Conservation (phyloP, 2,113 vertebrate species). For the Ursus arctos region DNA sequence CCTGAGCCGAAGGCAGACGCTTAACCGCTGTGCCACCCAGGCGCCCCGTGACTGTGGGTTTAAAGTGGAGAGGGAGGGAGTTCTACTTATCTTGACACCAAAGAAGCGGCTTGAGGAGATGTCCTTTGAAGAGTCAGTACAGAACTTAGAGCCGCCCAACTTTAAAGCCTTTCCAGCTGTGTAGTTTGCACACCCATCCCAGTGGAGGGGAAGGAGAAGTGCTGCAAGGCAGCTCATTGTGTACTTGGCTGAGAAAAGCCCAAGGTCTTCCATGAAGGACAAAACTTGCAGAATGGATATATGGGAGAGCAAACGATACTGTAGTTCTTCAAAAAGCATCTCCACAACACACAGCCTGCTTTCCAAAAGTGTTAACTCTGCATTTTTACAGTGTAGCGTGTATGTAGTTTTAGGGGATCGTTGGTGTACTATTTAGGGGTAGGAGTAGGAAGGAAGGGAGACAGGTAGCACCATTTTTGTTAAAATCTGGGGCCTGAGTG, state of each 20-base stretch:
- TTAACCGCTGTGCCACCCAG: too few species aligned
- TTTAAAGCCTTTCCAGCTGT: conserved; percentile 75
- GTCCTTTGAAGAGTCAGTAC: conserved; percentile 86
- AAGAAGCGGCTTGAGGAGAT: conserved; percentile 85
- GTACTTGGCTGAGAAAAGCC: conserved; percentile 72
- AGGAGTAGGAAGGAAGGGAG: conserved; percentile 57
- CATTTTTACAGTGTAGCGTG: conserved; percentile 88
- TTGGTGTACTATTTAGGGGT: conserved; percentile 80
- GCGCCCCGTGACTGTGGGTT: conserved; percentile 79
- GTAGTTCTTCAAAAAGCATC: conserved; percentile 85
- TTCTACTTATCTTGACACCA: conserved; percentile 81
- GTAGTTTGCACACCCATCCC: conserved; percentile 74
- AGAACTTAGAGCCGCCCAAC: conserved; percentile 81
- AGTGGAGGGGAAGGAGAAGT: background rate
- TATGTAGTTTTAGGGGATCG: conserved; percentile 86
- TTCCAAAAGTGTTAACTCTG: conserved; percentile 85
- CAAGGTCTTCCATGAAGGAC: conserved; percentile 83
- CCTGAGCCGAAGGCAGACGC: too few species aligned
- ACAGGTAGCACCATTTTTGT: conserved; percentile 53
- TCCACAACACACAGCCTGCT: conserved; percentile 85
- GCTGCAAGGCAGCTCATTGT: conserved; percentile 65
- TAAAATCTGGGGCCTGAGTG: conserved; percentile 60
- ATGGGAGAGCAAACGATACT: conserved; percentile 80
- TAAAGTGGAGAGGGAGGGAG: conserved; percentile 77
- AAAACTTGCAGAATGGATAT: conserved; percentile 61